Evolutionary conservation across 2,888 invertebrate species (phyloP).

Genomic region (Acleris holmiana): DNA sequence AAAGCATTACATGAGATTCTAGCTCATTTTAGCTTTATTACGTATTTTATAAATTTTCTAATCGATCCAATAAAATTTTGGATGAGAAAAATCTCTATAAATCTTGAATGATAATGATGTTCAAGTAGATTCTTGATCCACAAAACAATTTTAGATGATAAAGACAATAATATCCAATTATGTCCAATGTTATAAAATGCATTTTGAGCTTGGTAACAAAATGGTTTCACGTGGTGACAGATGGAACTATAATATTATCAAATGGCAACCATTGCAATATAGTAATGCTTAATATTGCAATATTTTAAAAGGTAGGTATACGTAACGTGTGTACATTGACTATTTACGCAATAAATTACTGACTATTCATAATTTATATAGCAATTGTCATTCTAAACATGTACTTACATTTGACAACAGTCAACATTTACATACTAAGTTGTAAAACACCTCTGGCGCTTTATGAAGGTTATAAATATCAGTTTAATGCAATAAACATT

Average conservation of each 20-base stretch:
- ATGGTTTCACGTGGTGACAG: too few relatives aligned
- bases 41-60: neutral
- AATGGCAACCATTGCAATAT: too few relatives aligned
- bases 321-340: too few relatives aligned
- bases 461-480: conserved; percentile 1
- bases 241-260: too few relatives aligned
- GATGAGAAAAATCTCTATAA: conserved; percentile 3
- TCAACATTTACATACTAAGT: conserved; percentile 46
- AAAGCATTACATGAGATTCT: conserved; percentile 31
- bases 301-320: too few relatives aligned
- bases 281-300: too few relatives aligned
- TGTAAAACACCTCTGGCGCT: conserved; percentile 36
- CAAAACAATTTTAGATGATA: too few relatives aligned
- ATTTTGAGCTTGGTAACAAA: too few relatives aligned
- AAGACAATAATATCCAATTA: too few relatives aligned
- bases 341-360: neutral
- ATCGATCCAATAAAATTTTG: neutral
- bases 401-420: conserved; percentile 41
- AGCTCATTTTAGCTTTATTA: conserved; percentile 10
- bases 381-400: conserved; percentile 17
- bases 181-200: too few relatives aligned
- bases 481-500: conserved; percentile 25
- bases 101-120: conserved; percentile 13
- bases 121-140: too few relatives aligned
- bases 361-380: conserved; percentile 11